Evolutionary conservation across 2,797 vertebrate species (phyloP), one percentile per base, ranked within the genome.

Genomic region (Poeciliopsis infans): DNA sequence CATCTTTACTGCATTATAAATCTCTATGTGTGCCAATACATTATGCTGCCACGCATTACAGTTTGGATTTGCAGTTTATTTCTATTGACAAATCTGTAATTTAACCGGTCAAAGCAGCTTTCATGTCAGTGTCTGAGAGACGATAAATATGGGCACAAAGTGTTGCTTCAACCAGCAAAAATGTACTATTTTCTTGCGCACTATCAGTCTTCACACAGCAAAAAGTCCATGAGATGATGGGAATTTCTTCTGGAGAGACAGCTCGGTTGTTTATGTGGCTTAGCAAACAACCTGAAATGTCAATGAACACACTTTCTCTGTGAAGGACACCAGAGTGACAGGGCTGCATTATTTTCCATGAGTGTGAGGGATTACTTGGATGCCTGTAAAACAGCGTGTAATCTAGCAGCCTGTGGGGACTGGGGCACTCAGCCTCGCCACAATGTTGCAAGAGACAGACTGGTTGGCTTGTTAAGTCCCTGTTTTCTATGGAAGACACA

Each of bases 311-410:
- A 95, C 94, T 94, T 93, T 79, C 81, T 91, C 90, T 86, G 87
- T 95, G 94, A 96, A 96, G 95, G 95, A 94, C 95, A 94, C 87
- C 87, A 87, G 92, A 94, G 91, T 91, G 91, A 92, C 89, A 92
- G 86, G 87, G 86, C 83, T 90, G 90, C 83, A 87, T 93, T 94
- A 92, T 96, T 94, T 91, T 90, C 92, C 83, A 88, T 28, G 77
- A 92, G 89, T 95, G 88, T 87, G 89, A 91, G 85, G 95, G 95
- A 96, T 96, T 96, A 96, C 93, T 91, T 77, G 89, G 88, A 90
- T 89, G 92, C 82, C 94, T 92, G 86, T 93, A 92, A 93, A 96
- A 93, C 93, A 92, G 95, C 93, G 88, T 95, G 94, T 96, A 96
- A 96, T 96, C 95, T 95, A 92, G 82, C 86, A 79, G 93, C 92